Evolutionary conservation across 2,797 vertebrate species (phyloP).

Genomic region (Channallabes apus): DNA sequence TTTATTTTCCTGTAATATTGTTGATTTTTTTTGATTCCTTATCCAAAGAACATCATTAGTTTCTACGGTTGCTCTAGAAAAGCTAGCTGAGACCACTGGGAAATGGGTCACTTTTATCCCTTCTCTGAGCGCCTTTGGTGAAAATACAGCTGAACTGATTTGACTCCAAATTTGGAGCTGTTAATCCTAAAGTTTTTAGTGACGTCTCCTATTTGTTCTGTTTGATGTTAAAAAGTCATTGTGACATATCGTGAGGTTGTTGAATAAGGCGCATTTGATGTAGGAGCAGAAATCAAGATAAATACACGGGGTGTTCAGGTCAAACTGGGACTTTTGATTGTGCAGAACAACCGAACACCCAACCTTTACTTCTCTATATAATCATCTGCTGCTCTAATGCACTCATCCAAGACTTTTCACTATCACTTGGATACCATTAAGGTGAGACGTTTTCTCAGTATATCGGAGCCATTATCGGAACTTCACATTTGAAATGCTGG

Average conservation of each 20-base stretch:
- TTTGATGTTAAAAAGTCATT: not conserved
- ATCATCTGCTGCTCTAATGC: too few species aligned
- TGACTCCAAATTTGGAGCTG: not conserved
- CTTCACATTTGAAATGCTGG: too few species aligned
- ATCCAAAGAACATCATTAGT: not conserved
- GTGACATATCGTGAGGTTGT: not conserved
- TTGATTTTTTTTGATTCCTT: not conserved
- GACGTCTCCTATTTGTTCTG: not conserved
- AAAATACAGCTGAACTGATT: not conserved
- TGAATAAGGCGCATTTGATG: not conserved
- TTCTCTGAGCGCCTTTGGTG: not conserved
- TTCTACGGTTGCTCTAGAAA: not conserved
- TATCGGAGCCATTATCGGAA: too few species aligned
- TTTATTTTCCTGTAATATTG: too few species aligned
- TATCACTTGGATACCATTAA: too few species aligned
- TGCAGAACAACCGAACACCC: too few species aligned
- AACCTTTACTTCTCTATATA: too few species aligned
- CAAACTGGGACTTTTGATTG: too few species aligned
- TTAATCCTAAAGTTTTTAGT: not conserved
- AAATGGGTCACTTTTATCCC: not conserved
- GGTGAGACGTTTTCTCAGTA: too few species aligned
- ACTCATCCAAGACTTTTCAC: too few species aligned
- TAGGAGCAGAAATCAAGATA: conserved; percentile 3
- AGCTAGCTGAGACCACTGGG: too few species aligned
- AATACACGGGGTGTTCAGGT: not conserved